Percentiles rank a stretch among this genome's conserved stretches.
These are phyloP conservation scores for Triops cancriformis DNA, from an alignment of 1,140 invertebrate species.

Conservation along the genomic window DNA sequence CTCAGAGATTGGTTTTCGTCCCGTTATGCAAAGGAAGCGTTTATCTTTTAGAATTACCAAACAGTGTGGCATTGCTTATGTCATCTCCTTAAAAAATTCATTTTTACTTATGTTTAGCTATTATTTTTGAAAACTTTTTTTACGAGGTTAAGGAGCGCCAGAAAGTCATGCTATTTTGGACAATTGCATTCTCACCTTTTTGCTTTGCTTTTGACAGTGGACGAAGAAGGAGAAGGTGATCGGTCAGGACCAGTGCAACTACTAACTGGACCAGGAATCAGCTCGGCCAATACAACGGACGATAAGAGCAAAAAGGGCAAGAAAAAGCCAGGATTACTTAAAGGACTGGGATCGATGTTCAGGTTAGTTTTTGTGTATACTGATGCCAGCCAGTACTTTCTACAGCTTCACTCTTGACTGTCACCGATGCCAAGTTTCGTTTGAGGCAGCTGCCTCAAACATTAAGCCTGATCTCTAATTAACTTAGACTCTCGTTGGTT, in stretches of 20 bases:
- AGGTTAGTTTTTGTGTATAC: constrained; percentile 40
- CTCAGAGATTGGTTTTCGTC: too few relatives aligned
- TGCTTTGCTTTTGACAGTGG: constrained; percentile 36
- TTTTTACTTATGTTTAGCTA: too few relatives aligned
- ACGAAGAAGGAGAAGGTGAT: constrained; percentile 49
- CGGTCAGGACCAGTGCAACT: constrained; percentile 40
- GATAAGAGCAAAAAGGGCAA: constrained; percentile 52
- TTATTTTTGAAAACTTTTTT: too few relatives aligned
- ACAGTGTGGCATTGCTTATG: too few relatives aligned
- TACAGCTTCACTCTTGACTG: too few relatives aligned
- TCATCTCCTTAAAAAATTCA: too few relatives aligned
- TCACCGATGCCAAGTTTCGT: not conserved
- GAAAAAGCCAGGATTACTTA: constrained; percentile 61
- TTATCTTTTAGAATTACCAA: too few relatives aligned
- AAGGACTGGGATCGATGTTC: constrained; percentile 72
- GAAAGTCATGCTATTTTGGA: not conserved
- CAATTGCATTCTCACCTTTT: not conserved
- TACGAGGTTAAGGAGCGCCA: too few relatives aligned
- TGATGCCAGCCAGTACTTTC: not conserved
- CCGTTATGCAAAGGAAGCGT: too few relatives aligned
- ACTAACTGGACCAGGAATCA: not conserved
- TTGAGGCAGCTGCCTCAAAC: not conserved
- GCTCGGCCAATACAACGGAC: constrained; percentile 36
- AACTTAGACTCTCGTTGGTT: not conserved
- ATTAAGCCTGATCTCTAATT: not conserved